Evolutionary conservation across 2,888 invertebrate genomes (phyloP), one percentile per base, ranked within the genome.

Genomic region (Scaptomyza flava): DNA sequence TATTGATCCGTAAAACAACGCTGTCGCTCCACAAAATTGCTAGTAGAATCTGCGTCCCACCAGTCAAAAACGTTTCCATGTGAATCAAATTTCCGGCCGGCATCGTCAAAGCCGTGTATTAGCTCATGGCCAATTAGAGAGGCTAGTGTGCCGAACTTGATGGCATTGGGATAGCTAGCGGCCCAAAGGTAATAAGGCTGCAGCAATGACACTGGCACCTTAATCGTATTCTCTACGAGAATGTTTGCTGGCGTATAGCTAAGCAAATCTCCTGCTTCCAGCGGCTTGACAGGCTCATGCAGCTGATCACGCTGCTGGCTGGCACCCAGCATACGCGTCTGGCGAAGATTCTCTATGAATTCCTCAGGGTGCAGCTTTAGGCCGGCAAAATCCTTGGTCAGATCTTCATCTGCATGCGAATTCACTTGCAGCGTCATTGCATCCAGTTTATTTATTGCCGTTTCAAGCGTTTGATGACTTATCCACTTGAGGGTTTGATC

Each of bases 81-180:
- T 2, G 79, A 78, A 66, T 91, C 90, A 43, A 81, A 90, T 12
- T 77, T 79, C 0, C 90, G 89, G 0, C 91, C 91, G 3, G 58
- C 60, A 17, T 89, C 88, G 48, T 91, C 91, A 48, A 91, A 91
- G 6, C 90, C 90, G 38, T 91, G 91, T 11, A 91, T 83, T 0
- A 91, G 56, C 58, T 91, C 91, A 14, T 91, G 91, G 0, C 88
- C 89, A 33, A 91, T 85, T 0, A 91, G 43, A 0, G 80, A 68
- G 1, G 87, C 91, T 45, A 91, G 63, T 1, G 85, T 76, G 33
- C 85, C 90, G 34, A 85, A 91, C 59, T 90, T 90, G 1, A 90
- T 65, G 3, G 91, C 88, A 65, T 69, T 81, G 1, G 91, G 90
- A 54, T 90, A 90, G 43, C 64, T 75, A 3, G 72, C 63, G 7